phyloP scores from a whole-genome alignment of 2,888 invertebrate species.

The Papilio protenor region DNA sequence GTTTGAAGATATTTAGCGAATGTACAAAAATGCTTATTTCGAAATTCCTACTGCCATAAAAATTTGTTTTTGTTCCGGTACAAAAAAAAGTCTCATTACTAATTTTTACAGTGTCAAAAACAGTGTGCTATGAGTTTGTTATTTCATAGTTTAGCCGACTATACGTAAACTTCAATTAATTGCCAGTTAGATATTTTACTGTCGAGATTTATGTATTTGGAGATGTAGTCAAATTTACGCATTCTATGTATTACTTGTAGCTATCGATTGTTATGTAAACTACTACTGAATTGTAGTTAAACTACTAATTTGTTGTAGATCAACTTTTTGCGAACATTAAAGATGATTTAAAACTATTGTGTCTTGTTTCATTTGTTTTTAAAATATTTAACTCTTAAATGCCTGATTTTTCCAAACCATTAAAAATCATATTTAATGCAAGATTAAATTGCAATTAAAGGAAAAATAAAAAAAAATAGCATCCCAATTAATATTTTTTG shows the following conservation, averaged over 20 bases:
- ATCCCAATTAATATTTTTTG: too few species aligned
- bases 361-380: conserved; percentile 76
- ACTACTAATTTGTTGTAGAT: conserved; percentile 79
- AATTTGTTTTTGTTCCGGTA: neutral
- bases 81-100: neutral
- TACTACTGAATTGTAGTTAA: conserved; percentile 51
- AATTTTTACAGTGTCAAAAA: neutral
- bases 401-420: too few species aligned
- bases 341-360: conserved; percentile 81
- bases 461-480: too few species aligned
- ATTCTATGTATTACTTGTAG: conserved; percentile 49
- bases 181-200: conserved; percentile 19
- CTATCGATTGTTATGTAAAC: conserved; percentile 50
- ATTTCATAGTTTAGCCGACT: conserved; percentile 47
- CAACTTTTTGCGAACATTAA: conserved; percentile 74
- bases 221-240: conserved; percentile 47
- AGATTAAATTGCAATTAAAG: too few species aligned
- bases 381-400: too few species aligned
- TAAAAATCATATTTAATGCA: too few species aligned
- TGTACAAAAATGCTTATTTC: neutral
- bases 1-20: neutral
- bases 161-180: conserved; percentile 6
- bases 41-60: neutral
- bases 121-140: too few species aligned
- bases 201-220: conserved; percentile 23